Evolutionary conservation across 2,797 vertebrate genomes (phyloP).

Genomic region (Linurgus olivaceus): DNA sequence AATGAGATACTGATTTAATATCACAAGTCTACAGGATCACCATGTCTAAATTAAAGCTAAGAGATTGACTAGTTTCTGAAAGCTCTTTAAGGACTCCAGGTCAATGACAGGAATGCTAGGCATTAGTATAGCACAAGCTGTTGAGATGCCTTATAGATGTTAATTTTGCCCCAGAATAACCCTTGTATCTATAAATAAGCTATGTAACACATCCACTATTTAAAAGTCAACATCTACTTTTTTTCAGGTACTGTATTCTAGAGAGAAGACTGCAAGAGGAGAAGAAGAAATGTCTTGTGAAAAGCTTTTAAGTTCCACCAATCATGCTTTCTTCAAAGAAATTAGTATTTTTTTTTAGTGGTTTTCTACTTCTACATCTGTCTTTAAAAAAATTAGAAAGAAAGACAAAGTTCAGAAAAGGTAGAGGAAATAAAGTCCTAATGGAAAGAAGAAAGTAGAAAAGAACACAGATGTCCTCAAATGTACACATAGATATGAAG

Average conservation of each 20-base stretch:
- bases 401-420: neutral
- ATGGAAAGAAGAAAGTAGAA: neutral
- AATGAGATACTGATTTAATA: slow-evolving; percentile 21
- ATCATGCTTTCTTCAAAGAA: neutral
- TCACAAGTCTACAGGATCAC: neutral
- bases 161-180: neutral
- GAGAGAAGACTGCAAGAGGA: neutral
- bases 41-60: neutral
- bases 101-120: neutral
- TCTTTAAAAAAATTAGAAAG: neutral
- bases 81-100: neutral
- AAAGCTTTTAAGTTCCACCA: neutral
- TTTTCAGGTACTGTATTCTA: neutral
- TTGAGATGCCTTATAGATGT: neutral
- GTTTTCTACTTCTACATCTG: neutral
- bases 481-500: neutral
- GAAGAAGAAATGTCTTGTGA: neutral
- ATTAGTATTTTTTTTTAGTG: neutral
- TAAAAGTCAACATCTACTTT: neutral
- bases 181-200: neutral
- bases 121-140: neutral
- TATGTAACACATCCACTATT: neutral
- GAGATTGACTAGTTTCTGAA: neutral
- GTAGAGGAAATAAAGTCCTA: neutral
- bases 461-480: neutral